Conservation (phyloP, 2,113 vertebrate species). For the Anser cygnoides region DNA sequence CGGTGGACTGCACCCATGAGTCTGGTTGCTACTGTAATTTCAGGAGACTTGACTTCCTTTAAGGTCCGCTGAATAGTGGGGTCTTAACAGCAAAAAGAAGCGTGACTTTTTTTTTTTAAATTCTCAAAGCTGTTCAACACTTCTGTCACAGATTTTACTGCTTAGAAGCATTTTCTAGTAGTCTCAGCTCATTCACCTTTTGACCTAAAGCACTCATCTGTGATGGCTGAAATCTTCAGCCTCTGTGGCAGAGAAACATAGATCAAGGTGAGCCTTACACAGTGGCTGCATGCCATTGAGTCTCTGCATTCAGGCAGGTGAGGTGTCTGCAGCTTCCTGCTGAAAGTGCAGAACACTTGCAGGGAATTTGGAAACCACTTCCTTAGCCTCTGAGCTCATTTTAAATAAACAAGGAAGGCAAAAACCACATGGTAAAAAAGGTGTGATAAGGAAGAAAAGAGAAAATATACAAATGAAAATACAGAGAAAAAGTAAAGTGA, state of each 20-base stretch:
- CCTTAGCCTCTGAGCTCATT: not conserved
- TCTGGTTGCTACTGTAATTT: not conserved
- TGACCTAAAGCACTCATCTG: not conserved
- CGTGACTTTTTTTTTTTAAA: not conserved
- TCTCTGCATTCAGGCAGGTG: not conserved
- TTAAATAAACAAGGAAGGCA: not conserved
- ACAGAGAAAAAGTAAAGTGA: not conserved
- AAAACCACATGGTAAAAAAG: not conserved
- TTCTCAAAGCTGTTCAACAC: not conserved
- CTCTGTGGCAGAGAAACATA: not conserved
- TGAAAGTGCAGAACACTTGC: fast-evolving
- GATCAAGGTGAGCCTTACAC: not conserved
- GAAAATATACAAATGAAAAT: not conserved
- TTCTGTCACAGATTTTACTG: not conserved
- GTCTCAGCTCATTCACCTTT: not conserved
- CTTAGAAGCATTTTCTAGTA: not conserved
- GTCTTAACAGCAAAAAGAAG: not conserved
- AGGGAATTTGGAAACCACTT: not conserved
- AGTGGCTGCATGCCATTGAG: not conserved
- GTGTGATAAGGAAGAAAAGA: not conserved
- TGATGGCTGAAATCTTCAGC: not conserved
- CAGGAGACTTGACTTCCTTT: not conserved
- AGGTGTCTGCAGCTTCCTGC: not conserved
- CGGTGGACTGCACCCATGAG: not conserved
- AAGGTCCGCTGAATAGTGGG: not conserved